These are phyloP conservation scores for Ceratitis capitata DNA, from an alignment of 1,140 invertebrate species.

Conservation along the genomic window DNA sequence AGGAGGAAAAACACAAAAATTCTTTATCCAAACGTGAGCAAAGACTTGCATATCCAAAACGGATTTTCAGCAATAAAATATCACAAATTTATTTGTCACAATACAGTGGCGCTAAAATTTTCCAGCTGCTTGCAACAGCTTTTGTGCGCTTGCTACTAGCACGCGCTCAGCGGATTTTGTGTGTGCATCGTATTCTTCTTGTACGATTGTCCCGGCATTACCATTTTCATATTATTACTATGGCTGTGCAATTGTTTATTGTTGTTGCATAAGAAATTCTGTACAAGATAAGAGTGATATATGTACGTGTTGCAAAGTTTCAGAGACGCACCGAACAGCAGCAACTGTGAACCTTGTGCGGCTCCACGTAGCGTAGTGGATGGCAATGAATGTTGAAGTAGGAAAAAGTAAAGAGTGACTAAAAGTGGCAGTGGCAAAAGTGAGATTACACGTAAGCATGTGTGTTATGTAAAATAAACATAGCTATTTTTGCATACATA, in stretches of 20 bases:
- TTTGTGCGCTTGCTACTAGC: too few species aligned
- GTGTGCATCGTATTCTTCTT: not conserved
- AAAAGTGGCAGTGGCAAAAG: not conserved
- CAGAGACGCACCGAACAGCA: not conserved
- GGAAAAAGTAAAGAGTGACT: not conserved
- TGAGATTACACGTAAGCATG: not conserved
- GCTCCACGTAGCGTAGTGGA: not conserved
- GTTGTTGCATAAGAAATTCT: not conserved
- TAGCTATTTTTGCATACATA: not conserved
- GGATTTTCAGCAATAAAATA: not conserved
- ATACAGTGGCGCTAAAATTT: conserved; percentile 1
- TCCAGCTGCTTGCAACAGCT: conserved; percentile 11
- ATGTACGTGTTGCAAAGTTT: conserved; percentile 13
- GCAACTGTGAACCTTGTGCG: not conserved
- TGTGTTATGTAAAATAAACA: not conserved
- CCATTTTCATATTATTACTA: not conserved
- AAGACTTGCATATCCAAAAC: not conserved
- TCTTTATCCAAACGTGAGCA: too few species aligned
- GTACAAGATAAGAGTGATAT: conserved; percentile 22
- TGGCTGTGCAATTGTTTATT: not conserved
- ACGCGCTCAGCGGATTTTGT: not conserved
- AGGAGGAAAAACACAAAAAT: too few species aligned
- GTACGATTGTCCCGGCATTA: not conserved
- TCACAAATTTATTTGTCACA: conserved; percentile 29
- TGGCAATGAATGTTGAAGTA: not conserved